phyloP scores from a whole-genome alignment of 2,797 vertebrate species.

The Crenuchus spilurus region DNA sequence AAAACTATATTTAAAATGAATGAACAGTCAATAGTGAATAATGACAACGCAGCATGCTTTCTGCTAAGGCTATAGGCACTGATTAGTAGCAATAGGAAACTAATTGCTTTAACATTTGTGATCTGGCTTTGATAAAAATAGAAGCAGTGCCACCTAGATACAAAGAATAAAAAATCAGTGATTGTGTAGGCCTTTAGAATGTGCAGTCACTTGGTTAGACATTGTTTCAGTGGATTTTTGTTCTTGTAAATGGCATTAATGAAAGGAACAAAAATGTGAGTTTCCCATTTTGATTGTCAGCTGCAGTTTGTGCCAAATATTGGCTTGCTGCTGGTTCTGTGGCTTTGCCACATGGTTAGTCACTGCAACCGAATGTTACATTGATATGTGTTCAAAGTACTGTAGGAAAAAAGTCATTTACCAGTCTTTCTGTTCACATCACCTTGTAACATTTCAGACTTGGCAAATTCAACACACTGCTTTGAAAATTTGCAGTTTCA shows the following conservation, averaged over 20 bases:
- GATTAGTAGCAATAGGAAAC: background rate
- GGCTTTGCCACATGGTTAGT: constrained; percentile 7
- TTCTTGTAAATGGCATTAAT: background rate
- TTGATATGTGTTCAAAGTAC: constrained; percentile 3
- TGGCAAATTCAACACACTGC: background rate
- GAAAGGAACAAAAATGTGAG: background rate
- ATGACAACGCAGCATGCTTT: too few species aligned
- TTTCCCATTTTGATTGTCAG: background rate
- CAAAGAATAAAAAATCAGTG: background rate
- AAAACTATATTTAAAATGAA: too few species aligned
- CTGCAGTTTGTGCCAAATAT: background rate
- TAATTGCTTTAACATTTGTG: background rate
- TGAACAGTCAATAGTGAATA: too few species aligned
- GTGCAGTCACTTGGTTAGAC: background rate
- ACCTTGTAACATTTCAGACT: background rate
- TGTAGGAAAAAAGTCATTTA: constrained; percentile 5
- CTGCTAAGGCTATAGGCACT: background rate
- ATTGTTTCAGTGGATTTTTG: background rate
- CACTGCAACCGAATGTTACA: background rate
- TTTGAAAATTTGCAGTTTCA: background rate
- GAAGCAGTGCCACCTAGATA: background rate
- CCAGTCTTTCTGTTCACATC: constrained; percentile 4
- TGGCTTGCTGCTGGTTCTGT: background rate
- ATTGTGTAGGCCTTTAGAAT: too few species aligned
- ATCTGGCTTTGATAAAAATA: background rate